Conservation (phyloP, 2,113 vertebrate genomes). For the Todiramphus saurophagus region DNA sequence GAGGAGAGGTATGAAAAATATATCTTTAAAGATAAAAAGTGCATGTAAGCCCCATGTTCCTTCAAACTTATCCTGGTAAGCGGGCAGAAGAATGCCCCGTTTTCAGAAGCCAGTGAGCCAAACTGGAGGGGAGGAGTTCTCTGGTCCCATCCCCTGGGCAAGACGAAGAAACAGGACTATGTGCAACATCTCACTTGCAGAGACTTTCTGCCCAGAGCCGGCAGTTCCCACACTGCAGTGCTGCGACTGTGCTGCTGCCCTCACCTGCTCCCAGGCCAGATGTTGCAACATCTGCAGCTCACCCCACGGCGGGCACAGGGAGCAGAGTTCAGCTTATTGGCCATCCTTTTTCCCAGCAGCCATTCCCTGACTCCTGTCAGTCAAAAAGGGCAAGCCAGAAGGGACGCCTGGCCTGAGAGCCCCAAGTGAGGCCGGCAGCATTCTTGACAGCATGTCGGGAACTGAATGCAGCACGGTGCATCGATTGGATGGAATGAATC, state of each 20-base stretch:
- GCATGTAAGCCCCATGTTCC: neutral
- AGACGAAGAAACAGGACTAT: neutral
- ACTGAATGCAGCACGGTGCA: neutral
- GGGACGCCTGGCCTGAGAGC: neutral
- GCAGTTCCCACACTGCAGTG: accelerated
- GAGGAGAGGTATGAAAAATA: neutral
- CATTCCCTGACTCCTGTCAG: too few relatives aligned
- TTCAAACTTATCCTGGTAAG: neutral
- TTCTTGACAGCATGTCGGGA: accelerated
- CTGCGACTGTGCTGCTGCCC: accelerated
- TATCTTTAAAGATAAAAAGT: neutral
- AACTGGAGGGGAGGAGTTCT: neutral
- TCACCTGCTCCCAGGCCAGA: neutral
- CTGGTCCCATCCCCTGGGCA: neutral
- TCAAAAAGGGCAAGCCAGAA: neutral
- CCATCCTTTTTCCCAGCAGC: neutral
- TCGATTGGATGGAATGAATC: neutral
- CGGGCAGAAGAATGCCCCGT: neutral
- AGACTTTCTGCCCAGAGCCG: neutral
- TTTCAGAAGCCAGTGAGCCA: neutral
- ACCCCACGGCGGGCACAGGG: accelerated
- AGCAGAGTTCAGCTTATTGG: neutral
- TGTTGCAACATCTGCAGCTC: neutral
- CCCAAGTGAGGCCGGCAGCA: neutral
- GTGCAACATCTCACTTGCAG: neutral